These are phyloP conservation scores for Meandrina meandrites DNA, from an alignment of 92 coral and sea anemone species.

Conservation along the genomic window DNA sequence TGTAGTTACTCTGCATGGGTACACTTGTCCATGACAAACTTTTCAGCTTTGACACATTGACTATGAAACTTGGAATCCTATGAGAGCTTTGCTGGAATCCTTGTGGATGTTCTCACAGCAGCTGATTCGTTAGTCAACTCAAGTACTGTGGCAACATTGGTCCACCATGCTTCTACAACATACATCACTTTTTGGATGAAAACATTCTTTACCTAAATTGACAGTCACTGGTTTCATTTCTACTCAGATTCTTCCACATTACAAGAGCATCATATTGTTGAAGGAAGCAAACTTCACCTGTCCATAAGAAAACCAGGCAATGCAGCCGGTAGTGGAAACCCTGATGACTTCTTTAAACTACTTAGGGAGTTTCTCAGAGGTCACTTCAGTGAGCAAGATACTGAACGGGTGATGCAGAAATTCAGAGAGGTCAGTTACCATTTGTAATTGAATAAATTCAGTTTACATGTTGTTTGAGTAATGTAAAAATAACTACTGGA, in stretches of 20 bases:
- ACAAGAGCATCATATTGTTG: constrained; percentile 56
- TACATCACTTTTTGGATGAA: too few relatives aligned
- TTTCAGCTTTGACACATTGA: too few relatives aligned
- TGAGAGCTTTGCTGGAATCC: too few relatives aligned
- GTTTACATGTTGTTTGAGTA: not conserved
- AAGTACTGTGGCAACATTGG: too few relatives aligned
- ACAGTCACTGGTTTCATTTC: not conserved
- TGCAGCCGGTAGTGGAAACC: constrained; percentile 27
- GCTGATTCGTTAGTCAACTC: too few relatives aligned
- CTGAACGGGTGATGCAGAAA: constrained; percentile 67
- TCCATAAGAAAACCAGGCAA: constrained; percentile 58
- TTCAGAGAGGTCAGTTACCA: constrained; percentile 67
- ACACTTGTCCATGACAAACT: too few relatives aligned
- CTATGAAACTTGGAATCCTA: too few relatives aligned
- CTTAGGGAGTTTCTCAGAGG: constrained; percentile 51
- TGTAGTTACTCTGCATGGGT: too few relatives aligned
- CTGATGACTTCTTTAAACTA: constrained; percentile 64
- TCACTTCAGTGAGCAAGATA: constrained; percentile 75
- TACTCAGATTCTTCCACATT: constrained; percentile 61
- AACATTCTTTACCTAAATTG: too few relatives aligned
- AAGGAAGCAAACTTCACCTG: constrained; percentile 75
- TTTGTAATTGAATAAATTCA: not conserved
- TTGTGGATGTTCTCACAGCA: too few relatives aligned
- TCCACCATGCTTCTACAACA: too few relatives aligned
- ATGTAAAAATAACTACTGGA: too few relatives aligned